Conservation (phyloP, 2,113 vertebrate genomes). For the Amblyopsis rosae region DNA sequence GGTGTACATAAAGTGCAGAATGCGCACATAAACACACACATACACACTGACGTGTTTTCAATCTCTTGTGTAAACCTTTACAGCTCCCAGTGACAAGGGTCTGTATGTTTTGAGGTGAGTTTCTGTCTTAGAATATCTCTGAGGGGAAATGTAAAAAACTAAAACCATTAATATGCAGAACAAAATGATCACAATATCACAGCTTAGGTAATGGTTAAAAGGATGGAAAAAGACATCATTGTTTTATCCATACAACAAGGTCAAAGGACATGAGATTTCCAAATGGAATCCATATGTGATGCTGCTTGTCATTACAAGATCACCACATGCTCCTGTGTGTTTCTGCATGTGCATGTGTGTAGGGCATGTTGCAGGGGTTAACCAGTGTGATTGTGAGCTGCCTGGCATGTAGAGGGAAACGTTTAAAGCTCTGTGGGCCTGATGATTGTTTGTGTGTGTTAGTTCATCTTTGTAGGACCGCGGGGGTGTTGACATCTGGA, state of each 20-base stretch:
- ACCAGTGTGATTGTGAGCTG: too few relatives aligned
- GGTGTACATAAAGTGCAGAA: slow-evolving; percentile 17
- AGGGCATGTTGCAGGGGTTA: background rate
- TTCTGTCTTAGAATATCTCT: background rate
- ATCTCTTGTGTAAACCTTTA: slow-evolving; percentile 7
- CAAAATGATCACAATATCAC: background rate
- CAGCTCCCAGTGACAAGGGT: background rate
- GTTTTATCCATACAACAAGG: background rate
- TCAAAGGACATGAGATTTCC: slow-evolving; percentile 1
- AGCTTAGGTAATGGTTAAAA: too few relatives aligned
- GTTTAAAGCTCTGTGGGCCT: too few relatives aligned
- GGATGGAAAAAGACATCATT: background rate
- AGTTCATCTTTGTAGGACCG: slow-evolving; percentile 29
- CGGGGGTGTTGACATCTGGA: slow-evolving; percentile 65
- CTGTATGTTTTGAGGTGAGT: background rate
- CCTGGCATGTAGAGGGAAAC: too few relatives aligned
- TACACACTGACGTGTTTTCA: slow-evolving; percentile 1
- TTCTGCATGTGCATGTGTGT: slow-evolving; percentile 22
- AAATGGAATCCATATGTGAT: background rate
- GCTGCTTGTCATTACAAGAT: slow-evolving; percentile 9
- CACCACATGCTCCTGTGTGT: background rate
- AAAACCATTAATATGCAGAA: too few relatives aligned
- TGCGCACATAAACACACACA: slow-evolving; percentile 15
- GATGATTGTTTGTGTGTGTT: background rate
- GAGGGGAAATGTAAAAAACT: too few relatives aligned